phyloP scores from a whole-genome alignment of 2,888 invertebrate species.

The Dysmachus trigonus region DNA sequence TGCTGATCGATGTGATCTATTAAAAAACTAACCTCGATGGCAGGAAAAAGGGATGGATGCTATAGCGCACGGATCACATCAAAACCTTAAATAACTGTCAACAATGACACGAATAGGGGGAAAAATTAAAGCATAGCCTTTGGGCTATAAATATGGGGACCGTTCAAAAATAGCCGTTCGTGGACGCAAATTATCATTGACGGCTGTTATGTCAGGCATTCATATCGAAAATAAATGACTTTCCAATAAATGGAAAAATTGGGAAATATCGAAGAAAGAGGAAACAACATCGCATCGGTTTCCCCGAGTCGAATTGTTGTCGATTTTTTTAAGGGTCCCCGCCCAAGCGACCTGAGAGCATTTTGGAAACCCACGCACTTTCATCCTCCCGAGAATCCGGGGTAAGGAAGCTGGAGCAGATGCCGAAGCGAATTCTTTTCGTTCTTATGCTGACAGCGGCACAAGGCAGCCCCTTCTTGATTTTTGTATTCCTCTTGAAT shows the following conservation, averaged over 20 bases:
- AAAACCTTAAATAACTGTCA: background rate
- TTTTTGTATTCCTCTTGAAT: slow-evolving; percentile 7
- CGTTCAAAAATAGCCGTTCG: background rate
- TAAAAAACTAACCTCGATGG: background rate
- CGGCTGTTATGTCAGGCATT: background rate
- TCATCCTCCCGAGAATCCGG: background rate
- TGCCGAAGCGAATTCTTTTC: slow-evolving; percentile 12
- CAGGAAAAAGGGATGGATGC: background rate
- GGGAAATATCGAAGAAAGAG: background rate
- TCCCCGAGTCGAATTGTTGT: background rate
- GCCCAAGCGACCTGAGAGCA: background rate
- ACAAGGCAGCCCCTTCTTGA: background rate
- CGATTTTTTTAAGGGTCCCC: background rate
- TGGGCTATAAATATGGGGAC: background rate
- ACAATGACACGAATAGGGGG: background rate
- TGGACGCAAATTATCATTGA: background rate
- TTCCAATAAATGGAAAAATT: background rate
- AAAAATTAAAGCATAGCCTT: background rate
- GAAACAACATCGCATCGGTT: slow-evolving; percentile 1
- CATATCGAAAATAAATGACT: background rate
- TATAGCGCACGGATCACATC: background rate
- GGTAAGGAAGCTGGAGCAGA: background rate
- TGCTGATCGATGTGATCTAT: background rate
- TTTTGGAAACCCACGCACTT: background rate
- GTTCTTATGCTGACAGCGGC: background rate